Evolutionary conservation across 2,113 vertebrate species (phyloP).

Genomic region (Percina caprodes): DNA sequence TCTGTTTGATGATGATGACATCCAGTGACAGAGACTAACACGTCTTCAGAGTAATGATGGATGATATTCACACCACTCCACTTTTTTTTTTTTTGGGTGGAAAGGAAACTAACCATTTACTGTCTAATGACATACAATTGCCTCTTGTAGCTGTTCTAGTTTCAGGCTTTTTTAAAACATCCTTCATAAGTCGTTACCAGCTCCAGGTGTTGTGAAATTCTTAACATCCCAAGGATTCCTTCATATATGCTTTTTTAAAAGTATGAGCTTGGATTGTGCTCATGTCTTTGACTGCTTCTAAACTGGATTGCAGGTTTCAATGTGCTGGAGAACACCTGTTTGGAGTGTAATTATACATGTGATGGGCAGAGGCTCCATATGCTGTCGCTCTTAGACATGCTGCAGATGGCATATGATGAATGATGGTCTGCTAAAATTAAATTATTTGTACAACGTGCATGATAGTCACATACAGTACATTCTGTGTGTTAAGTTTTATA

Average conservation of each 20-base stretch:
- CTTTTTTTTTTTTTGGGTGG: conserved; percentile 22
- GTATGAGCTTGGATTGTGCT: conserved; percentile 72
- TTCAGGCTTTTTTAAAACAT: conserved; percentile 61
- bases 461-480: conserved; percentile 6
- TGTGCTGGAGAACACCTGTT: conserved; percentile 81
- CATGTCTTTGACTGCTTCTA: conserved; percentile 57
- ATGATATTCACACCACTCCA: conserved; percentile 28
- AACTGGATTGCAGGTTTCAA: conserved; percentile 80
- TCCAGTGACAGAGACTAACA: conserved; percentile 77
- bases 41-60: conserved; percentile 28
- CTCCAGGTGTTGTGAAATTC: conserved; percentile 79
- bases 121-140: conserved; percentile 79
- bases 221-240: conserved; percentile 72
- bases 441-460: conserved; percentile 30
- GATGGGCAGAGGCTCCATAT: conserved; percentile 53
- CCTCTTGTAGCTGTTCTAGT: conserved; percentile 58
- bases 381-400: conserved; percentile 57
- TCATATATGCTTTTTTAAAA: conserved; percentile 67
- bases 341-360: conserved; percentile 79
- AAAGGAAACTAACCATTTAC: conserved; percentile 66
- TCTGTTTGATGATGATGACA: conserved; percentile 87
- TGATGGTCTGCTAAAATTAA: conserved; percentile 34
- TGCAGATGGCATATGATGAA: conserved; percentile 76
- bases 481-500: conserved; percentile 18
- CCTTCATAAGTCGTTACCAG: conserved; percentile 50